A percentile compares a stretch with the other conserved stretches of the same genome.
phyloP scores from a whole-genome alignment of 2,888 invertebrate species.

The Theristus sp. region DNA sequence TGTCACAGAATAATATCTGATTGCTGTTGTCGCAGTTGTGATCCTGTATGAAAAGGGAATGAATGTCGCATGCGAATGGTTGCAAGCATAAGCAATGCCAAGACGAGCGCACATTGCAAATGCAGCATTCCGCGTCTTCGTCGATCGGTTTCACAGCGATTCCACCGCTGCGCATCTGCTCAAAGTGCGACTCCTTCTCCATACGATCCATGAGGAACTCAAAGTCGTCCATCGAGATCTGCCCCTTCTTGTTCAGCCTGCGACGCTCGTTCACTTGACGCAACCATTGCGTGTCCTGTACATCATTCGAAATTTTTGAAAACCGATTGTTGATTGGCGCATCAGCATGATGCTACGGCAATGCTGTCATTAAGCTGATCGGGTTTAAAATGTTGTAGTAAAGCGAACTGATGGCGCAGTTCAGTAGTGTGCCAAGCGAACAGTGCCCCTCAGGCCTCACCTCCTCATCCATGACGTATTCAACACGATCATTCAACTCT shows the following conservation, averaged over 20 bases:
- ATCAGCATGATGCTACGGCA: too few species aligned
- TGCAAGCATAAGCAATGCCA: too few species aligned
- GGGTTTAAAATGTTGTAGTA: too few species aligned
- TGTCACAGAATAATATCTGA: slow-evolving; percentile 95
- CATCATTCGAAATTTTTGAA: slow-evolving; percentile 4
- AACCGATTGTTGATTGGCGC: neutral
- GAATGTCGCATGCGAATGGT: too few species aligned
- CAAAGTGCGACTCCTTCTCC: slow-evolving; percentile 91
- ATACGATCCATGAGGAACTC: slow-evolving; percentile 91
- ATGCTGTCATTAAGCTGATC: too few species aligned
- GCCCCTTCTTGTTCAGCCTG: slow-evolving; percentile 22
- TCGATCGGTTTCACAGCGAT: slow-evolving; percentile 6
- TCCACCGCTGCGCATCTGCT: slow-evolving; percentile 28
- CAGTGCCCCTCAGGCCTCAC: slow-evolving; percentile 23
- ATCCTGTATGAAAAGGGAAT: slow-evolving; percentile 47
- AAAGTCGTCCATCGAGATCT: slow-evolving; percentile 67
- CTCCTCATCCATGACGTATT: slow-evolving; percentile 95
- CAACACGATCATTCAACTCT: slow-evolving; percentile 67
- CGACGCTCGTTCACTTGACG: slow-evolving; percentile 66
- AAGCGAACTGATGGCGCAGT: too few species aligned
- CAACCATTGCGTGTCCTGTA: slow-evolving; percentile 71
- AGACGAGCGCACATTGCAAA: too few species aligned
- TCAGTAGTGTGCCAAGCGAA: neutral
- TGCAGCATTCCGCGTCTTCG: slow-evolving; percentile 8
- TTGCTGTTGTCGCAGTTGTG: slow-evolving; percentile 97